Evolutionary conservation across 2,888 invertebrate genomes (phyloP).

Genomic region (Lissocephala sabroskyi): DNA sequence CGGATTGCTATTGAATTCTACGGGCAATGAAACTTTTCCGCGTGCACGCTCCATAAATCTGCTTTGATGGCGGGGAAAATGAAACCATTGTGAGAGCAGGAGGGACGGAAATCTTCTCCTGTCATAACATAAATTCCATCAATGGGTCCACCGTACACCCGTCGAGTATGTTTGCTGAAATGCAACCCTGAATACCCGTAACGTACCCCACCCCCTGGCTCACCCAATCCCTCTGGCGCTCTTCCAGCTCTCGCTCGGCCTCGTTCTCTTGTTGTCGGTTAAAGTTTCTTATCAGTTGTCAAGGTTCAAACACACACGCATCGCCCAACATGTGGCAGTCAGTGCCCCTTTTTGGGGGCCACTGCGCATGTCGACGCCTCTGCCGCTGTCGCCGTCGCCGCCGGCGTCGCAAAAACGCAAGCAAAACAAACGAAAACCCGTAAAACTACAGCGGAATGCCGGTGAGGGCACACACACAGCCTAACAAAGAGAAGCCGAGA

Average conservation of each 20-base stretch:
- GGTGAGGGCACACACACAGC: slow-evolving; percentile 6
- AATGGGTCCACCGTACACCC: slow-evolving; percentile 25
- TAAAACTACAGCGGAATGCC: slow-evolving; percentile 5
- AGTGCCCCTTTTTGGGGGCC: neutral
- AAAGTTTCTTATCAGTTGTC: slow-evolving; percentile 65
- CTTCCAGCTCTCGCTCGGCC: too few relatives aligned
- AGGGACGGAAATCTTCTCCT: neutral
- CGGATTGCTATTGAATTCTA: too few relatives aligned
- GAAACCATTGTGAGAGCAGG: neutral
- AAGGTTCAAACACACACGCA: slow-evolving; percentile 43
- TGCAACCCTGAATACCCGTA: slow-evolving; percentile 57
- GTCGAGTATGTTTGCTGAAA: neutral
- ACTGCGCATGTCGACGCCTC: neutral
- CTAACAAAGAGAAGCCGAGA: too few relatives aligned
- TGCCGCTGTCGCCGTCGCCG: too few relatives aligned
- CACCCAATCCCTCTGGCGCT: too few relatives aligned
- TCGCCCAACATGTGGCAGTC: slow-evolving; percentile 57
- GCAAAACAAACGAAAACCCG: slow-evolving; percentile 32
- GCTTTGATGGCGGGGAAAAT: slow-evolving; percentile 17
- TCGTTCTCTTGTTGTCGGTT: too few relatives aligned
- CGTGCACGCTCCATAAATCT: slow-evolving; percentile 26
- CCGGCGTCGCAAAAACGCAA: slow-evolving; percentile 10
- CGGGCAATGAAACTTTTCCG: too few relatives aligned
- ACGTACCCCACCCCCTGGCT: too few relatives aligned
- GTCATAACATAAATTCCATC: slow-evolving; percentile 47